Conservation (phyloP, 2,113 vertebrate species). For the Anoplopoma fimbria region DNA sequence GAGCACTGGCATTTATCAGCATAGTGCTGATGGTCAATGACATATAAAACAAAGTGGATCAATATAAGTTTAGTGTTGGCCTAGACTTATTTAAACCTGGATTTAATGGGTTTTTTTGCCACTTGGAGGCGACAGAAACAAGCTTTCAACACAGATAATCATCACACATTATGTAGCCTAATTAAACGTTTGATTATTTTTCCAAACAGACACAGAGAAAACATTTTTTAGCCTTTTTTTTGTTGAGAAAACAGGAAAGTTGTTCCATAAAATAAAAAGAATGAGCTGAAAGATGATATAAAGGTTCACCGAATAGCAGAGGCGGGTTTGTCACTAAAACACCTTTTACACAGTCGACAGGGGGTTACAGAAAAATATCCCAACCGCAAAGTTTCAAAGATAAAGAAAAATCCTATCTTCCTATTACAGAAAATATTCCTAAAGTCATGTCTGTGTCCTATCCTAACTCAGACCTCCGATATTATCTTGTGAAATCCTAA, state of each 20-base stretch:
- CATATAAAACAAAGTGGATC: background rate
- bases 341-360: background rate
- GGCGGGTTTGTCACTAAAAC: no score
- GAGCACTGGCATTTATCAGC: background rate
- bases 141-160: background rate
- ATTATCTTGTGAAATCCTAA: background rate
- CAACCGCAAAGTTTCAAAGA: background rate
- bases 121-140: background rate
- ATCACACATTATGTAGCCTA: background rate
- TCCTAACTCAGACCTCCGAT: background rate
- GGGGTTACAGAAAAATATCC: background rate
- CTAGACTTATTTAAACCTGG: background rate
- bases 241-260: background rate
- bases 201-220: background rate
- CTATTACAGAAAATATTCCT: background rate
- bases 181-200: background rate
- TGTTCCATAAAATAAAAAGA: background rate
- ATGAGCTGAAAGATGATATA: background rate
- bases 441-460: background rate
- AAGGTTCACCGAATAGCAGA: background rate
- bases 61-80: background rate
- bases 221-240: background rate
- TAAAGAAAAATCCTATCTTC: background rate
- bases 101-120: background rate
- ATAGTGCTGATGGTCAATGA: background rate